A percentile compares a stretch with the other conserved stretches of the same genome.
Conservation (phyloP, 2,113 vertebrate species). For the Notechis scutatus region DNA sequence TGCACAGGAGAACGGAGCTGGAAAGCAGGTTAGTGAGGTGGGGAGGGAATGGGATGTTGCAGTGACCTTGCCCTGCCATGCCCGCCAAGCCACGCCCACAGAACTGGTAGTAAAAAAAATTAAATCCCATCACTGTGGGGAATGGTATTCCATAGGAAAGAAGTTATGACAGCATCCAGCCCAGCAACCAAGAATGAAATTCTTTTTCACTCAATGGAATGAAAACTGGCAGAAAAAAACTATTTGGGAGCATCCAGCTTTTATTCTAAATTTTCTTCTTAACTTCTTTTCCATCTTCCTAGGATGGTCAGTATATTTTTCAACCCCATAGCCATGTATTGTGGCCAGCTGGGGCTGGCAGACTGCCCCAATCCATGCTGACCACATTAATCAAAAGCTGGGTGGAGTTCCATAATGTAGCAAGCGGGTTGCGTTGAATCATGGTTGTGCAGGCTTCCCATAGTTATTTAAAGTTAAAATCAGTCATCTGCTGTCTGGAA, state of each 20-base stretch:
- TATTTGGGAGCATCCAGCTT: background rate
- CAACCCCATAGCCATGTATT: background rate
- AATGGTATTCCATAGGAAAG: background rate
- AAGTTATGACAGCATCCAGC: background rate
- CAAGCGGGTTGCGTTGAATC: background rate
- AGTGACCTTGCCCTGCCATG: too few species aligned
- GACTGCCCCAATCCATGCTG: background rate
- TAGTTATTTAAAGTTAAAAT: background rate
- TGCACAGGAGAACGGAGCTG: too few species aligned
- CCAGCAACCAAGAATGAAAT: background rate
- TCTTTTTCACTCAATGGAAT: background rate
- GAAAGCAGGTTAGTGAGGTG: too few species aligned
- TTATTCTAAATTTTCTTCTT: background rate
- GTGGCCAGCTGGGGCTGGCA: background rate
- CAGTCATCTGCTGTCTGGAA: constrained; percentile 6
- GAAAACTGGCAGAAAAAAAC: background rate
- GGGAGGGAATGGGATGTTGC: too few species aligned
- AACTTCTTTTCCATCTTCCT: background rate
- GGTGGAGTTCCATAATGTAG: background rate
- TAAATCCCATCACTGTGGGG: too few species aligned
- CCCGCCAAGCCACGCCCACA: too few species aligned
- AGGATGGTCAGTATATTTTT: background rate
- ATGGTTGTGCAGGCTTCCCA: background rate
- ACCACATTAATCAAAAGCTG: background rate
- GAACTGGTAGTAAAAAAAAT: too few species aligned